phyloP scores from a whole-genome alignment of 2,888 invertebrate species.

The Leptopilina drosophilae region DNA sequence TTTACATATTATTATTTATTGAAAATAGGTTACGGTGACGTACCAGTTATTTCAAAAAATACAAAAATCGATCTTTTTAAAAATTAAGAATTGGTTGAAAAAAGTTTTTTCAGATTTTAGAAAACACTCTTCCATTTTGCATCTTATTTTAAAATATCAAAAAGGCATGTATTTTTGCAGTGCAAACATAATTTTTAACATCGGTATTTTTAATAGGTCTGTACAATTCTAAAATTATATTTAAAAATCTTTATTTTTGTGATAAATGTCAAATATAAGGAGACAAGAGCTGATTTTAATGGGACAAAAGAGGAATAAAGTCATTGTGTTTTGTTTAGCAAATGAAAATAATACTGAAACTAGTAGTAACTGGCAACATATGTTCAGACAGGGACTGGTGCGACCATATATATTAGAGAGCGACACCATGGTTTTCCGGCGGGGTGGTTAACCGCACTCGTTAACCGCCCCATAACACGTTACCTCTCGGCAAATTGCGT shows the following conservation, averaged over 20 bases:
- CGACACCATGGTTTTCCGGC: conserved; percentile 75
- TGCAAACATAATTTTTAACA: too few relatives aligned
- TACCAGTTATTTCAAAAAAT: too few relatives aligned
- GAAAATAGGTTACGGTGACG: too few relatives aligned
- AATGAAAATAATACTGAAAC: conserved; percentile 55
- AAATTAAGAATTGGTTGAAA: too few relatives aligned
- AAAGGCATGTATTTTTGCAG: too few relatives aligned
- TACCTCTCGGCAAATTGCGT: conserved; percentile 65
- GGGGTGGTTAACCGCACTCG: conserved; percentile 76
- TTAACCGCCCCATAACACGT: conserved; percentile 76
- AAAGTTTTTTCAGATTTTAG: too few relatives aligned
- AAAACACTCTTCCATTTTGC: too few relatives aligned
- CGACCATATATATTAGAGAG: conserved; percentile 72
- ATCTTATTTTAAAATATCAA: too few relatives aligned
- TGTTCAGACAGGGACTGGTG: conserved; percentile 72
- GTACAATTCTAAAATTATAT: too few relatives aligned
- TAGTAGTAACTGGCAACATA: conserved; percentile 73
- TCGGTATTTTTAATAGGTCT: too few relatives aligned
- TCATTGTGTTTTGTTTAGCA: conserved; percentile 50
- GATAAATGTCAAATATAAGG: neutral
- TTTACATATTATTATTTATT: too few relatives aligned
- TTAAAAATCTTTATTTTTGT: neutral
- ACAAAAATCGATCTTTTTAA: too few relatives aligned
- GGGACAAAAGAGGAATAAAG: neutral
- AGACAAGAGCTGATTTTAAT: neutral